Base-by-base conservation (phyloP, 92 coral and sea anemone genomes). In the Phymanthus crucifer region DNA sequence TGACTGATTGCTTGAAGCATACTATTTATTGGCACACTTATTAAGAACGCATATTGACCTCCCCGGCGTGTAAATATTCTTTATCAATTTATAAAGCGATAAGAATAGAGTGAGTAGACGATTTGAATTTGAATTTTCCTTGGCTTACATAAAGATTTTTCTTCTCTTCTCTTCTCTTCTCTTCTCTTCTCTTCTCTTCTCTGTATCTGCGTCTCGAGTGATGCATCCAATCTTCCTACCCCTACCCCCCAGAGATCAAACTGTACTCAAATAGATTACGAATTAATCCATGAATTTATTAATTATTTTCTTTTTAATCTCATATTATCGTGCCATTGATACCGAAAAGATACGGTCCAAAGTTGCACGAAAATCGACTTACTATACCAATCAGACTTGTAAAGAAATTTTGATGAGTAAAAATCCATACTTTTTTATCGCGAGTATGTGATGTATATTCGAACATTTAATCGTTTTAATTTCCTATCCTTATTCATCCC, bases 201-300 rank as follows among this genome's bases (percentile, higher is more conserved):
- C 2, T 54, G 29, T 50, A 50, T 14, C 14, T 9, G 14, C 57
- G 18, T 50, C 18, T n/a, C 21, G 4, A 13, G 3, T 50, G 18
- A 50, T 50, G 64, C n/a, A 1, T 21, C 64, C 27, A 54, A 54
- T 54, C n/a, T 18, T 27, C 68, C 33, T 26, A 61, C 68, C 34
- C 34, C 68, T 26, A 23, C 21, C 2, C 68, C 68, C 68, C 35
- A 27, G 17, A 4, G 12, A 54, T 54, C 64, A 54, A 19, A 54
- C 27, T 54, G 26, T 8, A 23, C 24, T 23, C 26, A 13, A 61
- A 26, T 27, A 26, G 68, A 61, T 26, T 61, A 26, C 32, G 1
- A 61, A 61, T 23, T 61, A 23, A 61, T 61, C 29, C 68, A 24
- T 61, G 17, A 24, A 61, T 61, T 61, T 61, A 61, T 61, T 61